These are phyloP conservation scores for Turnix velox DNA, from an alignment of 2,113 vertebrate species.

Conservation along the genomic window DNA sequence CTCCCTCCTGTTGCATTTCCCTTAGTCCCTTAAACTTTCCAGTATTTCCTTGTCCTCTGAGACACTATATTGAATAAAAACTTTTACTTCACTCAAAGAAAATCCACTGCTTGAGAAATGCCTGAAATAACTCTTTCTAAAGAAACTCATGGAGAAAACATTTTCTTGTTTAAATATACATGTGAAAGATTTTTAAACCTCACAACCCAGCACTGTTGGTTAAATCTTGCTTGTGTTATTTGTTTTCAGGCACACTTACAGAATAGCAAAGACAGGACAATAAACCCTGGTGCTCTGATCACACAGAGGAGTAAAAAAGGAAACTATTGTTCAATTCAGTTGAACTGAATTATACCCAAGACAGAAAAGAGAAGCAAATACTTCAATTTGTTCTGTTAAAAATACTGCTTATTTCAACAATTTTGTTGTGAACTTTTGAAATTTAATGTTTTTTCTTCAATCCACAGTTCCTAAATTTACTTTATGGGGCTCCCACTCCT, in stretches of 20 bases:
- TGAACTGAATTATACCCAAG: neutral
- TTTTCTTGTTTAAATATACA: neutral
- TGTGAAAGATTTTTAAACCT: neutral
- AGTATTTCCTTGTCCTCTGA: neutral
- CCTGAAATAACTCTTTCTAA: neutral
- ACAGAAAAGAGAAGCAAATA: neutral
- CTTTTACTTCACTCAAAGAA: neutral
- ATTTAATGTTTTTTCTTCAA: neutral
- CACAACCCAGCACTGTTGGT: neutral
- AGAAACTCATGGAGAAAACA: neutral
- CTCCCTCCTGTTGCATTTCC: neutral
- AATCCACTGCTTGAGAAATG: neutral
- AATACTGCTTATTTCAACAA: neutral
- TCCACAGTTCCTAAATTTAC: neutral
- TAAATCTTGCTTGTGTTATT: neutral
- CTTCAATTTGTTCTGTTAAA: neutral
- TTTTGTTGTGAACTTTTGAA: neutral
- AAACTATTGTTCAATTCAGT: neutral
- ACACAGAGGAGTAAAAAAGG: neutral
- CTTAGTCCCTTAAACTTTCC: neutral
- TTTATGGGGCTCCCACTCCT: neutral
- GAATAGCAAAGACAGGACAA: neutral
- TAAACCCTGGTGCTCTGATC: neutral
- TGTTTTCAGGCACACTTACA: neutral
- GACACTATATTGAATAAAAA: neutral